Percentiles rank a stretch among this genome's conserved stretches.
Evolutionary conservation across 1,140 invertebrate genomes (phyloP).

Genomic region (Habropoda laboriosa): DNA sequence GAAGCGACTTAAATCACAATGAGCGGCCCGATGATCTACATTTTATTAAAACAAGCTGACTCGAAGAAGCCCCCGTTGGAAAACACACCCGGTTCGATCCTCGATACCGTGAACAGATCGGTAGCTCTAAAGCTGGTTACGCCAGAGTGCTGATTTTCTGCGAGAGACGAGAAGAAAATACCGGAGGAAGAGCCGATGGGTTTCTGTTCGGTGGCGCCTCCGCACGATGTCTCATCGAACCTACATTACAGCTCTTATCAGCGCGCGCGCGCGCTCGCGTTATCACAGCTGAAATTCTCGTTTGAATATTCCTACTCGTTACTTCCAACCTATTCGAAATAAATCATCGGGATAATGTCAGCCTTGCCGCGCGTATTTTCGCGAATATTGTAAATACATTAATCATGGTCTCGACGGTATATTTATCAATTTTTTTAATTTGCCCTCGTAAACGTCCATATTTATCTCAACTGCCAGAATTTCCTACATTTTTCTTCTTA

Average conservation of each 20-base stretch:
- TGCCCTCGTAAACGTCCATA: too few species aligned
- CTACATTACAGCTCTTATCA: constrained; percentile 27
- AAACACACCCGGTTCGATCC: neutral
- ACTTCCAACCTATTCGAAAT: too few species aligned
- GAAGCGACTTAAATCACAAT: constrained; percentile 38
- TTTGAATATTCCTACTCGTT: neutral
- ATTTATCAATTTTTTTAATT: too few species aligned
- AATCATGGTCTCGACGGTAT: too few species aligned
- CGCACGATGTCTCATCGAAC: constrained; percentile 29
- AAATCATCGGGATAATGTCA: neutral
- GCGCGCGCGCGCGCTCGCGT: constrained; percentile 13
- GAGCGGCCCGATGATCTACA: constrained; percentile 36
- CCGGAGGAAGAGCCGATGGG: too few species aligned
- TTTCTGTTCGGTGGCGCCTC: constrained; percentile 62
- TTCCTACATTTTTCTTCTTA: too few species aligned
- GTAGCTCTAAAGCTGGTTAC: neutral
- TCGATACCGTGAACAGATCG: neutral
- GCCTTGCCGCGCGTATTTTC: too few species aligned
- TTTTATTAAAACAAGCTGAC: constrained; percentile 44
- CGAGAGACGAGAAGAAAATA: too few species aligned
- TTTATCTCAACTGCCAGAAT: too few species aligned
- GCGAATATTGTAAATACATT: too few species aligned
- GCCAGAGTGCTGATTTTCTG: too few species aligned
- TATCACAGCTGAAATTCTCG: constrained; percentile 7
- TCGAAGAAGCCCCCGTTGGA: neutral